Evolutionary conservation across 2,888 invertebrate species (phyloP).

Genomic region (Cryptocephalus primarius): DNA sequence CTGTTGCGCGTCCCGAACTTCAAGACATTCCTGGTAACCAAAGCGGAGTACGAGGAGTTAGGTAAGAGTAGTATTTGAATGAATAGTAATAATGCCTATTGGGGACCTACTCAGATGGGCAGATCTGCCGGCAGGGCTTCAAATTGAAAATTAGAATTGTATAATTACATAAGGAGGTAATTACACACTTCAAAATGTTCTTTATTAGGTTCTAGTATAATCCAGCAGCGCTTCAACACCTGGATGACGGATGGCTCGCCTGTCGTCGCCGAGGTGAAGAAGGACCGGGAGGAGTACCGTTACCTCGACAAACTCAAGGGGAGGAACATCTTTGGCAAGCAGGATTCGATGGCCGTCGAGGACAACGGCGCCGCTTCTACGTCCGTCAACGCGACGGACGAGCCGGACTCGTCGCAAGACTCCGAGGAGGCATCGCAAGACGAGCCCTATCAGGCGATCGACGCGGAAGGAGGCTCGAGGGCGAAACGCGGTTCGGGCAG

Average conservation of each 20-base stretch:
- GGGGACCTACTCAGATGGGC: too few species aligned
- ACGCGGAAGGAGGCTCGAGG: background rate
- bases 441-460: background rate
- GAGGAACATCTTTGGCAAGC: slow-evolving; percentile 18
- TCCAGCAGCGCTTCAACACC: slow-evolving; percentile 45
- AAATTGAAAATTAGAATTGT: too few species aligned
- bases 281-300: slow-evolving; percentile 9
- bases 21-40: slow-evolving; percentile 59
- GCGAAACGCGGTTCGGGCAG: background rate
- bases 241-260: slow-evolving; percentile 25
- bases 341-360: slow-evolving; percentile 7
- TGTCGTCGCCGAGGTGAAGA: slow-evolving; percentile 8
- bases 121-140: too few species aligned
- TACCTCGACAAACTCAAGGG: slow-evolving; percentile 18
- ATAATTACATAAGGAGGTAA: too few species aligned
- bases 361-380: background rate
- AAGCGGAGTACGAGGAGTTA: slow-evolving; percentile 82
- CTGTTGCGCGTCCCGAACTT: slow-evolving; percentile 66
- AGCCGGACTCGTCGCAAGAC: background rate
- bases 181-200: too few species aligned
- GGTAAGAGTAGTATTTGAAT: too few species aligned
- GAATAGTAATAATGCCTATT: too few species aligned
- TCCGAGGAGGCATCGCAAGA: background rate
- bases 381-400: background rate
- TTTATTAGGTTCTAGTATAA: slow-evolving; percentile 45